A percentile compares a stretch with the other conserved stretches of the same genome.
phyloP scores from a whole-genome alignment of 2,113 vertebrate species.

The Callopanchax toddi region DNA sequence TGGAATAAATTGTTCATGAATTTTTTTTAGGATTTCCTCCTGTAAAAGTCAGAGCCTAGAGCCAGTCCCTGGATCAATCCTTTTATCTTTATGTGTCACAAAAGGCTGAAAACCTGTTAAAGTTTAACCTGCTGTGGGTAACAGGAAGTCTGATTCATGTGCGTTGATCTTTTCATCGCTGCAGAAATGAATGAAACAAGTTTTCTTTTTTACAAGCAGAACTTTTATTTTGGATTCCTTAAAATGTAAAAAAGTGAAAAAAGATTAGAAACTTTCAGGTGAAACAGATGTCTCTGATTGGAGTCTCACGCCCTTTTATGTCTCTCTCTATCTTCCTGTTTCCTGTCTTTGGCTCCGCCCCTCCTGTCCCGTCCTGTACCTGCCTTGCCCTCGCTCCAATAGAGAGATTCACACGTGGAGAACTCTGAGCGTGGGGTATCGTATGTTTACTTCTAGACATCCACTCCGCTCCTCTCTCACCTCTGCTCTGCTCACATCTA shows the following conservation, averaged over 20 bases:
- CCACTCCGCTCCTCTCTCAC: slow-evolving; percentile 44
- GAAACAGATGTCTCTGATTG: slow-evolving; percentile 38
- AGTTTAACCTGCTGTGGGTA: background rate
- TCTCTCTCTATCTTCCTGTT: slow-evolving; percentile 75
- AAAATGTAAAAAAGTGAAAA: too few relatives aligned
- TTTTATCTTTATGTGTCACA: background rate
- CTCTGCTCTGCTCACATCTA: slow-evolving; percentile 6
- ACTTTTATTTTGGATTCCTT: too few relatives aligned
- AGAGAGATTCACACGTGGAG: slow-evolving; percentile 86
- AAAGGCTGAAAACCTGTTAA: background rate
- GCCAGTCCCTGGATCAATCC: slow-evolving; percentile 13
- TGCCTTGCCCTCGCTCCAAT: slow-evolving; percentile 75
- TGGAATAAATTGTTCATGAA: slow-evolving; percentile 13
- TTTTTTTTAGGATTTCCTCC: too few relatives aligned
- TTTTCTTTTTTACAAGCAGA: too few relatives aligned
- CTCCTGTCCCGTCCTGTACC: slow-evolving; percentile 68
- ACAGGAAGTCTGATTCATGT: slow-evolving; percentile 3
- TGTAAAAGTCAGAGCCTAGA: too few relatives aligned
- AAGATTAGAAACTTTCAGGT: background rate
- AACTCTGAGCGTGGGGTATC: slow-evolving; percentile 85
- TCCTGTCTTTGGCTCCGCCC: slow-evolving; percentile 73
- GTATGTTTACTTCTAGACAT: slow-evolving; percentile 81
- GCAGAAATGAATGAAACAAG: slow-evolving; percentile 4
- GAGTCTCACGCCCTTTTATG: slow-evolving; percentile 74
- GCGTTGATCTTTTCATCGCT: slow-evolving; percentile 12